Evolutionary conservation across 2,113 vertebrate genomes (phyloP).

Genomic region (Stigmatopora nigra): DNA sequence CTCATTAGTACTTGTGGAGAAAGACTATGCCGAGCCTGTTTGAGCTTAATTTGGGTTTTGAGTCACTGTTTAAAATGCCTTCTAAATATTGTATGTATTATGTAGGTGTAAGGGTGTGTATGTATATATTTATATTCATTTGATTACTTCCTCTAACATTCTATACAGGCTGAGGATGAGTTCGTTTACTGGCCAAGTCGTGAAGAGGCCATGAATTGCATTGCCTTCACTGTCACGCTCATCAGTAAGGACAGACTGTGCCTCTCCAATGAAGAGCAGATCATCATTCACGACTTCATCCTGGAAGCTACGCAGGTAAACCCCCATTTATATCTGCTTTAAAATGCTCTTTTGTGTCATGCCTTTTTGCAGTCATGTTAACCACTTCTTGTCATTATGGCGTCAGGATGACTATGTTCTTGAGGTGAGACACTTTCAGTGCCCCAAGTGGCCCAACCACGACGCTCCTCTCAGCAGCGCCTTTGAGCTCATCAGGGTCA

Average conservation of each 20-base stretch:
- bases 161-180: slow-evolving; percentile 89
- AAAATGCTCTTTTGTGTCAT: background rate
- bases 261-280: slow-evolving; percentile 97
- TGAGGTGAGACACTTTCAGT: slow-evolving; percentile 97
- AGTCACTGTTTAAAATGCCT: too few species aligned
- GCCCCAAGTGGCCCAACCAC: slow-evolving; percentile 97
- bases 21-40: too few species aligned
- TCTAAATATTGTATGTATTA: too few species aligned
- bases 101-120: too few species aligned
- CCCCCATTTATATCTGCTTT: background rate
- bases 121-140: background rate
- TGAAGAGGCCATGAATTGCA: slow-evolving; percentile 98
- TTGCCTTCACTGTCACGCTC: slow-evolving; percentile 97
- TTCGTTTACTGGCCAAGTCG: slow-evolving; percentile 99
- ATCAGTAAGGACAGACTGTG: slow-evolving; percentile 98
- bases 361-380: background rate
- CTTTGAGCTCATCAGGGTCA: slow-evolving; percentile 97
- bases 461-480: slow-evolving; percentile 94
- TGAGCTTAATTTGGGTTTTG: too few species aligned
- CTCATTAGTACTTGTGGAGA: too few species aligned
- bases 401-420: slow-evolving; percentile 95
- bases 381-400: background rate
- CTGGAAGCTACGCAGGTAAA: slow-evolving; percentile 96
- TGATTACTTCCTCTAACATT: background rate
- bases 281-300: slow-evolving; percentile 99